These are phyloP conservation scores for Prionchulus punctatus DNA, from an alignment of 2,888 invertebrate species.

Conservation along the genomic window DNA sequence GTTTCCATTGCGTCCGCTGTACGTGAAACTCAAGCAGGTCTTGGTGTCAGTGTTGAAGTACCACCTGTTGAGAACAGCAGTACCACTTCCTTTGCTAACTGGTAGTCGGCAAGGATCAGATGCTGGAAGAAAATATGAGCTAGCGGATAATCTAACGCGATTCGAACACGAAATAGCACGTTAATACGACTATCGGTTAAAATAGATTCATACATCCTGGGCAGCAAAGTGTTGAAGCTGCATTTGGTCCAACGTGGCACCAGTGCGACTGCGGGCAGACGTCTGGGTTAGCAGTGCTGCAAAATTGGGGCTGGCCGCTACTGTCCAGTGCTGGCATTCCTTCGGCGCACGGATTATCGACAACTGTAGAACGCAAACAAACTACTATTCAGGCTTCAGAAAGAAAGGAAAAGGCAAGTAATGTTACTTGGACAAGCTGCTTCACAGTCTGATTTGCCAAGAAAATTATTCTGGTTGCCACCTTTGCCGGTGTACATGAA, in stretches of 20 bases:
- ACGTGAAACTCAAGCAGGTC: slow-evolving; percentile 16
- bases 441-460: slow-evolving; percentile 17
- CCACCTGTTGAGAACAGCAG: slow-evolving; percentile 25
- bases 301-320: slow-evolving; percentile 3
- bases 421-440: slow-evolving; percentile 15
- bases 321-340: slow-evolving; percentile 12
- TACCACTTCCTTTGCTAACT: slow-evolving; percentile 26
- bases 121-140: not conserved
- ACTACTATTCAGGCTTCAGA: no score
- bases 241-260: slow-evolving; percentile 11
- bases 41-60: slow-evolving; percentile 17
- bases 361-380: slow-evolving; percentile 4
- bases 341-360: slow-evolving; percentile 3
- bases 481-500: slow-evolving; percentile 18
- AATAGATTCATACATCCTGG: slow-evolving; percentile 6
- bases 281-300: slow-evolving; percentile 4
- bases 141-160: no score
- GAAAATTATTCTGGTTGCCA: slow-evolving; percentile 21
- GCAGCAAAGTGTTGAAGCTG: slow-evolving; percentile 11
- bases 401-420: no score
- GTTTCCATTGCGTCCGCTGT: slow-evolving; percentile 15
- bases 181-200: not conserved
- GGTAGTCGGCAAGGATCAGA: slow-evolving; percentile 24
- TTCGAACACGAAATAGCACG: not conserved
- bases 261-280: slow-evolving; percentile 11